These are phyloP conservation scores for Anabas testudineus DNA, from an alignment of 2,797 vertebrate genomes.

Conservation along the genomic window DNA sequence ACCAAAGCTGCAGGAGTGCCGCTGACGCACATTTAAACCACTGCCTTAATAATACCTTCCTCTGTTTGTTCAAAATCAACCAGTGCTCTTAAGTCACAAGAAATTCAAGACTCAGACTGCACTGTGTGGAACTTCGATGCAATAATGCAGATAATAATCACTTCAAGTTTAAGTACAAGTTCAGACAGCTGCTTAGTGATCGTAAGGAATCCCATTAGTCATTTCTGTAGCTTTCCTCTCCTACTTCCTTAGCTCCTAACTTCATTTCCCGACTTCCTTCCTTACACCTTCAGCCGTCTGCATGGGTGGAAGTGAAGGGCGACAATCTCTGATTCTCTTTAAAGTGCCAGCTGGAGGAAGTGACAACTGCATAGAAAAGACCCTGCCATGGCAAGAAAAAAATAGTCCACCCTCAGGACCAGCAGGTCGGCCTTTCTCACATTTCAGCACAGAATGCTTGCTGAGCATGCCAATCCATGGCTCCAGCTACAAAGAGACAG, in stretches of 20 bases:
- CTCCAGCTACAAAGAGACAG: slow-evolving; percentile 56
- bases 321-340: slow-evolving; percentile 51
- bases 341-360: slow-evolving; percentile 75
- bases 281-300: slow-evolving; percentile 36
- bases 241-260: slow-evolving; percentile 64
- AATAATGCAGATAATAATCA: slow-evolving; percentile 30
- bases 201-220: slow-evolving; percentile 49
- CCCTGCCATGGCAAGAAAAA: slow-evolving; percentile 35
- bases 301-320: slow-evolving; percentile 29
- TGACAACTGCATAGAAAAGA: slow-evolving; percentile 67
- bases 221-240: slow-evolving; percentile 52
- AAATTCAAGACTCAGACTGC: slow-evolving; percentile 12
- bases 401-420: slow-evolving; percentile 50
- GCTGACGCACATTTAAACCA: slow-evolving; percentile 64
- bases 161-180: slow-evolving; percentile 26
- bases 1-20: slow-evolving; percentile 62
- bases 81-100: slow-evolving; percentile 32
- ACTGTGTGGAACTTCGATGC: slow-evolving; percentile 46
- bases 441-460: slow-evolving; percentile 48
- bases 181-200: slow-evolving; percentile 18
- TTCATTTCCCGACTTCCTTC: slow-evolving; percentile 66
- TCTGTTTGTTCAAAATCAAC: slow-evolving; percentile 49
- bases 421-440: slow-evolving; percentile 69
- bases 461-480: slow-evolving; percentile 34
- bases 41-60: slow-evolving; percentile 49